Percentiles rank a stretch among this genome's conserved stretches.
These are phyloP conservation scores for Drosophila kurseongensis DNA, from an alignment of 1,140 invertebrate species.

Conservation along the genomic window DNA sequence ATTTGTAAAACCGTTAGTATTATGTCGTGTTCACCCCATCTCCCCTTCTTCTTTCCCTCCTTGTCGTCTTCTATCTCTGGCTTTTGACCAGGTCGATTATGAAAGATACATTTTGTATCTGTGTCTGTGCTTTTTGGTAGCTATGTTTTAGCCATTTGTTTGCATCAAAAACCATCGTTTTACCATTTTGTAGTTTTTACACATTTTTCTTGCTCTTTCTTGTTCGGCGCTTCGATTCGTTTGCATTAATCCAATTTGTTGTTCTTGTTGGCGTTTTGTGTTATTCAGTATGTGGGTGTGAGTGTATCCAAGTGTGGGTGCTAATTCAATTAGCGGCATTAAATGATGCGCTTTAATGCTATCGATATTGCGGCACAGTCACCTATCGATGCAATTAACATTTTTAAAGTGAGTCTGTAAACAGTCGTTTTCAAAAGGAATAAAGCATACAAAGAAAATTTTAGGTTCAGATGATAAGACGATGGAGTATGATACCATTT, in stretches of 20 bases:
- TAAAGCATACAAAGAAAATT: too few species aligned
- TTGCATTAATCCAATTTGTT: constrained; percentile 75
- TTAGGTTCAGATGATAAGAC: too few species aligned
- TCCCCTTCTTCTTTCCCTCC: neutral
- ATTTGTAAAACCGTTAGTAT: constrained; percentile 51
- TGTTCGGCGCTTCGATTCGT: constrained; percentile 33
- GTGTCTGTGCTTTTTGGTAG: constrained; percentile 19
- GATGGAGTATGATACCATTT: too few species aligned
- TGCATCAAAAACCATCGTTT: constrained; percentile 45
- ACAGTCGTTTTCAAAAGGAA: too few species aligned
- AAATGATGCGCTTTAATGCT: constrained; percentile 2
- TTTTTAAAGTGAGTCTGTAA: neutral
- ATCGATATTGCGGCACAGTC: constrained; percentile 19
- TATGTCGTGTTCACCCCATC: constrained; percentile 33
- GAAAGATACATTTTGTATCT: constrained; percentile 39
- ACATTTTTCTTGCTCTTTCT: constrained; percentile 34
- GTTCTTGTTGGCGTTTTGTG: constrained; percentile 23
- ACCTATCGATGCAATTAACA: neutral
- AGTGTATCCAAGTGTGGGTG: constrained; percentile 29
- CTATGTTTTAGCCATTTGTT: constrained; percentile 38
- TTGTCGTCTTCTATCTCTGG: neutral
- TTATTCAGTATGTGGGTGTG: neutral
- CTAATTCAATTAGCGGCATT: constrained; percentile 70
- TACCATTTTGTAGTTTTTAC: constrained; percentile 43
- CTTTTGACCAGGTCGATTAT: constrained; percentile 40